A percentile compares a stretch with the other conserved stretches of the same genome.
These are phyloP conservation scores for Alethe castanea DNA, from an alignment of 2,113 vertebrate species.

Conservation along the genomic window DNA sequence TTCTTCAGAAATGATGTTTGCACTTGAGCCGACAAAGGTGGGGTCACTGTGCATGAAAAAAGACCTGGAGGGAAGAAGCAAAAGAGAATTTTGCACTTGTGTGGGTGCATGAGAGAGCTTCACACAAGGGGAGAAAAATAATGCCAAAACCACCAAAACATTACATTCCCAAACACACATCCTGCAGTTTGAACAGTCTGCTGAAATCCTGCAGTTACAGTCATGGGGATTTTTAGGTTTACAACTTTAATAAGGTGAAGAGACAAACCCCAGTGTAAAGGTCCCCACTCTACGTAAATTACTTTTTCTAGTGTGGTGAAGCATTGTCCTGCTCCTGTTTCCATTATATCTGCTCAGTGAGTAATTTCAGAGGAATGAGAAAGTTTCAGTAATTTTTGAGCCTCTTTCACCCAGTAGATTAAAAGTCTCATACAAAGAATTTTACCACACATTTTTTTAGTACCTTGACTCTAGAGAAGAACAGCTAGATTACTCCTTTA, in stretches of 20 bases:
- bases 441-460: background rate
- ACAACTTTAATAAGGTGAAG: background rate
- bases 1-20: background rate
- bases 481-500: background rate
- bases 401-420: background rate
- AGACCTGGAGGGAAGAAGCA: background rate
- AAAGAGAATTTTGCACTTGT: background rate
- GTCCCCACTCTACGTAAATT: background rate
- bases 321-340: background rate
- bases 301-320: background rate
- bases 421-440: background rate
- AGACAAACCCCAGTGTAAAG: background rate
- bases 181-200: background rate
- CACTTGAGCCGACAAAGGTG: background rate
- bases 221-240: background rate
- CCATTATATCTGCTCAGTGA: background rate
- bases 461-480: background rate
- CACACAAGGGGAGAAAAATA: background rate
- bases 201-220: background rate
- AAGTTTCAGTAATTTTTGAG: conserved; percentile 10
- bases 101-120: accelerated
- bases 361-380: background rate
- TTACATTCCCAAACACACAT: background rate
- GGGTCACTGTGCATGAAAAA: background rate
- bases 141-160: background rate